Evolutionary conservation across 1,140 invertebrate genomes (phyloP), one percentile per base, ranked within the genome.

Genomic region (Camponotus vicinus): DNA sequence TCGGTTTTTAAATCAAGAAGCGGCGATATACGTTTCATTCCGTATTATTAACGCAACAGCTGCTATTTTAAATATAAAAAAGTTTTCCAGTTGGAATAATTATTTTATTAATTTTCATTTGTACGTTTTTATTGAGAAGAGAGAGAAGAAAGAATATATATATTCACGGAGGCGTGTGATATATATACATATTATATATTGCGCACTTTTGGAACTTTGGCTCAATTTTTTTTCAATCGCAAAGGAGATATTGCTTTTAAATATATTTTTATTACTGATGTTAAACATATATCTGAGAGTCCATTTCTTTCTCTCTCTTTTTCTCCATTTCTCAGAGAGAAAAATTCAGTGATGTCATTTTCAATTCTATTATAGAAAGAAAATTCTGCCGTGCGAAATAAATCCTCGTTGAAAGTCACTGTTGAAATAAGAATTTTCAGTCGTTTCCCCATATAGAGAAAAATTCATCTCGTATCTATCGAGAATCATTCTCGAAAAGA

Each of bases 71-170:
- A 73, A 83, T 73, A 63, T 15, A 49, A 9, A 73, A 71, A 37
- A 32, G 67, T 82, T 83, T 83, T 83, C 69, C 69, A 83, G 40
- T 73, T 83, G 79, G 73, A 83, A 83, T 83, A 61, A 83, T 83
- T 83, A 83, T 83, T 83, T 83, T 83, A 83, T 83, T 61, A 73
- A 83, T 69, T 83, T 61, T 83, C 40, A 55, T 82, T 82, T 83
- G 40, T 83, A 73, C 55, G 79, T 83, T 83, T 73, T 83, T 83
- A 55, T 67, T 34, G 67, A 61, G 73, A 83, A 32, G 55, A 18
- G 55, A 49, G 45, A 49, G 45, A 49, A 49, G 55, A 45, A 64
- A 82, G 27, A 45, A n/a, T 61, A 73, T 52, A 73, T 52, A 78
- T 80, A 80, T 57, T 83, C 69, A 55, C 67, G 66, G 37, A 1